Percentiles rank a stretch among this genome's conserved stretches.
Evolutionary conservation across 2,888 invertebrate species (phyloP).

Genomic region (Agonopterix heracliana): DNA sequence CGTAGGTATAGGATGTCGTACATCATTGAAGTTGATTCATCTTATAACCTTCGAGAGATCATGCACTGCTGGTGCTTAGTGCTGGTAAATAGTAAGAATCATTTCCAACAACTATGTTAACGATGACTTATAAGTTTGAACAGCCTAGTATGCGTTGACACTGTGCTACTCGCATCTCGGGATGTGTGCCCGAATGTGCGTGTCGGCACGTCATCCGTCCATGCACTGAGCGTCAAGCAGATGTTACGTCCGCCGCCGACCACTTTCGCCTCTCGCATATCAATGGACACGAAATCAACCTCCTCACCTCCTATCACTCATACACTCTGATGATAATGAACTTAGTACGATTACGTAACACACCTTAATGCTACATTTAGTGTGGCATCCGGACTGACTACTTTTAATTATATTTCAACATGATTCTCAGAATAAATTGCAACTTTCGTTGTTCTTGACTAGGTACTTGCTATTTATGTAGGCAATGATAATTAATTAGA

Average conservation of each 20-base stretch:
- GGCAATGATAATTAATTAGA: background rate
- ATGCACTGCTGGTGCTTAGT: no score
- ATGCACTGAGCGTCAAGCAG: slow-evolving; percentile 4
- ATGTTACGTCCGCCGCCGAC: slow-evolving; percentile 17
- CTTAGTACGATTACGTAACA: slow-evolving; percentile 14
- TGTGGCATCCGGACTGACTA: background rate
- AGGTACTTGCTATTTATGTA: background rate
- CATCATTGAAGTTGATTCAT: no score
- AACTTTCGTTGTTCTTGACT: background rate
- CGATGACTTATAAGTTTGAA: no score
- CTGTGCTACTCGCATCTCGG: background rate
- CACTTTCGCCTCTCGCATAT: slow-evolving; percentile 31
- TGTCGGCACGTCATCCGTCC: background rate
- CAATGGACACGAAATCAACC: slow-evolving; percentile 20
- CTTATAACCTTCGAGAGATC: no score
- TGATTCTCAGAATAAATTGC: background rate
- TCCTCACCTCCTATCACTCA: slow-evolving; percentile 16
- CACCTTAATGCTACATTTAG: background rate
- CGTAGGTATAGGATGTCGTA: no score
- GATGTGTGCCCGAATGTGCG: background rate
- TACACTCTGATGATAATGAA: slow-evolving; percentile 14
- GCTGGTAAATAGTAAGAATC: no score
- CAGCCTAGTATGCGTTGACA: no score
- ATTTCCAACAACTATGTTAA: no score
- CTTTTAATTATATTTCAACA: background rate